Evolutionary conservation across 2,113 vertebrate genomes (phyloP), one percentile per base, ranked within the genome.

Genomic region (Turdus rufiventris): DNA sequence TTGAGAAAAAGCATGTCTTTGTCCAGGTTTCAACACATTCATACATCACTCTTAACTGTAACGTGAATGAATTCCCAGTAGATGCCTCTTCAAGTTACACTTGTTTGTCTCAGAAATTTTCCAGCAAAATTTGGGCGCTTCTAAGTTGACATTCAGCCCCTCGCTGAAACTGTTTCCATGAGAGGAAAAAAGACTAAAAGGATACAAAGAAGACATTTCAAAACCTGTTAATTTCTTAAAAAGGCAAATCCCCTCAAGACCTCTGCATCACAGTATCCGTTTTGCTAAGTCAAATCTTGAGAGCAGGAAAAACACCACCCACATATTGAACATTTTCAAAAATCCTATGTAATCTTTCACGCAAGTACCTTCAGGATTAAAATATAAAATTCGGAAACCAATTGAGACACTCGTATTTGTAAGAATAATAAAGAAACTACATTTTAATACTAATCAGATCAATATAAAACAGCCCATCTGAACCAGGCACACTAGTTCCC

Each of bases 21-120:
- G 91, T 94, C 87, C 89, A 91, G 43, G 47, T 89, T 91, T 94
- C 84, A 92, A 71, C 68, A 90, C 31, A 86, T 45, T 86, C 72
- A 84, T 86, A 74, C 63, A 74, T 94, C 72, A 84, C 82, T 89
- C 73, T 45, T 94, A 84, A 84, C 38, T 34, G 70, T 58, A 91
- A 71, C 8, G 23, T 0, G 3, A 95, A 92, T 63, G 5, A 95
- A 95, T 87, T 91, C 87, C 91, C 84, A 61, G 34, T 1, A 71
- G 84, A 92, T 0, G 1, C 34, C 38, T 91, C 89, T 73, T 89
- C 84, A 60, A 47, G 26, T 94, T 95, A 91, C 60, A 87, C 73
- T 90, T 51, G 81, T 62, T 92, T 86, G 60, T 43, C 47, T 80
- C 56, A 77, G 57, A 95, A 87, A 66, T 89, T 85, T 95, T 93